These are phyloP conservation scores for Malurus splendens DNA, from an alignment of 2,797 vertebrate genomes.

Conservation along the genomic window DNA sequence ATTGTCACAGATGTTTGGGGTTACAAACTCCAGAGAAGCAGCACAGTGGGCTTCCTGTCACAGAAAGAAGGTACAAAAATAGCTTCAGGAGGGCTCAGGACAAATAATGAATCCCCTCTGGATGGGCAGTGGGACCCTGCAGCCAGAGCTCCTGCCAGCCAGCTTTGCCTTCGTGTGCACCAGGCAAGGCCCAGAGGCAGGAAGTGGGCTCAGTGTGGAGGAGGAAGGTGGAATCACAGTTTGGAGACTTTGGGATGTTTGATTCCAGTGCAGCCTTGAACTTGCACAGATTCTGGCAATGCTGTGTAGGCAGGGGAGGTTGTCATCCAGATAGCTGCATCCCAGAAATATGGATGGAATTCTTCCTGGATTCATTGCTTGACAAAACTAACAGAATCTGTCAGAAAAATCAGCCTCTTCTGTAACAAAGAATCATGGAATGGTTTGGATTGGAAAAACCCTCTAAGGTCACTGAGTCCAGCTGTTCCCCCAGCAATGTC, in stretches of 20 bases:
- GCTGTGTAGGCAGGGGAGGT: not conserved
- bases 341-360: not conserved
- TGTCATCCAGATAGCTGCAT: not conserved
- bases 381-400: not conserved
- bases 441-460: not conserved
- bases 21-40: not conserved
- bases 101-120: not conserved
- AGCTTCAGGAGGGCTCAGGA: not conserved
- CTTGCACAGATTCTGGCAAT: not conserved
- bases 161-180: not conserved
- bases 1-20: not conserved
- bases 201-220: not conserved
- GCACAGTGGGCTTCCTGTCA: not conserved
- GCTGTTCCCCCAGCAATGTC: not conserved
- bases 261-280: not conserved
- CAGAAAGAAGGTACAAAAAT: not conserved
- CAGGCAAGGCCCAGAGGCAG: not conserved
- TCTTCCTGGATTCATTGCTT: not conserved
- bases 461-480: not conserved
- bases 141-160: not conserved
- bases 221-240: not conserved
- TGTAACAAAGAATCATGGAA: not conserved
- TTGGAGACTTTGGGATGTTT: not conserved
- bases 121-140: not conserved
- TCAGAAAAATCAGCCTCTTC: not conserved